These are phyloP conservation scores for Antechinus flavipes DNA, from an alignment of 2,113 vertebrate species.

Conservation along the genomic window DNA sequence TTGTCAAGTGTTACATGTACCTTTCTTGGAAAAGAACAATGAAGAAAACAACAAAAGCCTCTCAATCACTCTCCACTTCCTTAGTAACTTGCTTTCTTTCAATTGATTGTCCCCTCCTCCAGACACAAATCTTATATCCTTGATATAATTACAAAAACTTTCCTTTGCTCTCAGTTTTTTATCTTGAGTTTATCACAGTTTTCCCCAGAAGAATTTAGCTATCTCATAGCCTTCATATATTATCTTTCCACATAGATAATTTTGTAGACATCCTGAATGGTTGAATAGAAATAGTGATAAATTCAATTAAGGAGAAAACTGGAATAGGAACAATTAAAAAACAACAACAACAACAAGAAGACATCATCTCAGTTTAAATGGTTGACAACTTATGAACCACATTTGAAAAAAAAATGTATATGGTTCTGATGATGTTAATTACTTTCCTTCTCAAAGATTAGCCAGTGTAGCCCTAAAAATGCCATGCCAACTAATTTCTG, in stretches of 20 bases:
- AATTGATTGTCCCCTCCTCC: not conserved
- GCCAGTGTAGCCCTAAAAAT: not conserved
- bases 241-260: fast-evolving
- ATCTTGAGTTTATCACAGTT: fast-evolving
- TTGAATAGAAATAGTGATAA: not conserved
- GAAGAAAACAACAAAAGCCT: not conserved
- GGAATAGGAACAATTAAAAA: not conserved
- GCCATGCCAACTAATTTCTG: fast-evolving
- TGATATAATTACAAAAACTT: not conserved
- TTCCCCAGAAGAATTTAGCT: fast-evolving
- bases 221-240: fast-evolving
- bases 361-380: not conserved
- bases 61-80: not conserved
- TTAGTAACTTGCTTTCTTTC: not conserved
- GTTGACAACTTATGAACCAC: fast-evolving
- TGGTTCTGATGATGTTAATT: not conserved
- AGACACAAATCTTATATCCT: not conserved
- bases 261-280: not conserved
- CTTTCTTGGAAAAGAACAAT: not conserved
- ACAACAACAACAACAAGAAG: not conserved
- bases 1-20: not conserved
- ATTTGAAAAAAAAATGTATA: fast-evolving
- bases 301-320: not conserved
- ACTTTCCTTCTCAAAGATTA: not conserved
- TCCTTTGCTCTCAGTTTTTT: not conserved